phyloP scores from a whole-genome alignment of 2,888 invertebrate genomes.

The Campopleginae sp. region DNA sequence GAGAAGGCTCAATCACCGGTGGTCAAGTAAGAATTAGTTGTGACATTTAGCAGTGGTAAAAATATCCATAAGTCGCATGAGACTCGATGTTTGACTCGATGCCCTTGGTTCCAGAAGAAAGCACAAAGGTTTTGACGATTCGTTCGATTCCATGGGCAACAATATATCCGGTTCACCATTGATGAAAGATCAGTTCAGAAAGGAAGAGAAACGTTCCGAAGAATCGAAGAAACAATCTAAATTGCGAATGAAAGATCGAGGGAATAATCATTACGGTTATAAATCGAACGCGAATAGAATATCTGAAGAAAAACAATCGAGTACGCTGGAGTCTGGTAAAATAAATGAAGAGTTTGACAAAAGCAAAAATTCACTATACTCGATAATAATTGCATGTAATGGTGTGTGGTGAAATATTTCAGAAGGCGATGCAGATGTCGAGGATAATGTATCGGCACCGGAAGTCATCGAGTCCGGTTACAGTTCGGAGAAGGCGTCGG shows the following conservation, averaged over 20 bases:
- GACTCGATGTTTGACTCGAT: constrained; percentile 28
- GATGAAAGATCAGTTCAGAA: constrained; percentile 89
- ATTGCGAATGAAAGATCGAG: constrained; percentile 32
- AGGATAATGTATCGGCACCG: constrained; percentile 88
- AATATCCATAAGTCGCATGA: background rate
- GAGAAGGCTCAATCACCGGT: constrained; percentile 91
- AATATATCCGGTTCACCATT: constrained; percentile 76
- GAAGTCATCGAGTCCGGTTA: constrained; percentile 89
- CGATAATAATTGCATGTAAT: background rate
- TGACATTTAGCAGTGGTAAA: too few relatives aligned
- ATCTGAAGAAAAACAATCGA: constrained; percentile 75
- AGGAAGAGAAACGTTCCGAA: constrained; percentile 86
- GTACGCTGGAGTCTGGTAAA: constrained; percentile 72
- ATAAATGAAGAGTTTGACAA: background rate
- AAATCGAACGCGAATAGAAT: constrained; percentile 67
- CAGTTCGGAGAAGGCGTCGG: constrained; percentile 87
- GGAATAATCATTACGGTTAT: constrained; percentile 49
- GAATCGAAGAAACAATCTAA: constrained; percentile 84
- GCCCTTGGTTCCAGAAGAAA: constrained; percentile 72
- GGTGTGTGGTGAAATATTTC: constrained; percentile 75
- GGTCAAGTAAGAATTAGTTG: constrained; percentile 80
- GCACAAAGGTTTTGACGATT: constrained; percentile 73
- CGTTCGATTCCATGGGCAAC: constrained; percentile 76
- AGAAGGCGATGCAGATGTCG: constrained; percentile 93
- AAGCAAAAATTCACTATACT: background rate